Base-by-base conservation (phyloP, 2,888 invertebrate species). In the Gari tellinella region DNA sequence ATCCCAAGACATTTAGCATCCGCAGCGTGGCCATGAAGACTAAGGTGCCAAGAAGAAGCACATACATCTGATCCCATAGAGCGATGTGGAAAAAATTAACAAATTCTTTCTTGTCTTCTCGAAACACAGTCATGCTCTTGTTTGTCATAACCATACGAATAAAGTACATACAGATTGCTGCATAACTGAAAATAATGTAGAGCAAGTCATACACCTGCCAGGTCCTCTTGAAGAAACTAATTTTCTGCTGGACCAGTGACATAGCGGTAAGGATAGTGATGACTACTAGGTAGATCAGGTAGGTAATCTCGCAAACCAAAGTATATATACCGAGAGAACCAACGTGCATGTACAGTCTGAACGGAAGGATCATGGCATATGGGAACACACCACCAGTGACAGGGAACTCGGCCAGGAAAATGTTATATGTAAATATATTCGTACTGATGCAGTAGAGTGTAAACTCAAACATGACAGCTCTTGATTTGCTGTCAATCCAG, bases 401-500 rank as follows among this genome's bases (percentile, higher is more conserved):
- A 0, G 87, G 87, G 40, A 88, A 88, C 72, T 89, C 89, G 0
- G 84, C 72, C 58, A 88, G 67, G 19, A 86, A 80, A 64, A 79
- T 82, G 31, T 82, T 78, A 55, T 85, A 85, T 2, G 81, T 72
- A 62, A 89, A 89, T 49, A 88, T 60, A 68, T 88, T 88, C 0
- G 80, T 57, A 64, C 88, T 86, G 12, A 83, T 60, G 41, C 86
- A 87, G 63, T 88, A 88, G 0, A 89, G 53, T 14, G 84, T 87
- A 55, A 86, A 86, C 58, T 89, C 89, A 8, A 88, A 56, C 48
- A 86, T 69, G 17, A 89, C 77, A 2, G 84, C 85, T 53, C 88
- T 62, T 0, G 88, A 86, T 15, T 83, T 77, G 21, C 82, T 52
- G 65, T 89, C 88, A 10, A 89, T 60, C 89, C 89, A 89, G 7